phyloP scores from a whole-genome alignment of 2,888 invertebrate genomes.

The Dastarcus helophoroides region DNA sequence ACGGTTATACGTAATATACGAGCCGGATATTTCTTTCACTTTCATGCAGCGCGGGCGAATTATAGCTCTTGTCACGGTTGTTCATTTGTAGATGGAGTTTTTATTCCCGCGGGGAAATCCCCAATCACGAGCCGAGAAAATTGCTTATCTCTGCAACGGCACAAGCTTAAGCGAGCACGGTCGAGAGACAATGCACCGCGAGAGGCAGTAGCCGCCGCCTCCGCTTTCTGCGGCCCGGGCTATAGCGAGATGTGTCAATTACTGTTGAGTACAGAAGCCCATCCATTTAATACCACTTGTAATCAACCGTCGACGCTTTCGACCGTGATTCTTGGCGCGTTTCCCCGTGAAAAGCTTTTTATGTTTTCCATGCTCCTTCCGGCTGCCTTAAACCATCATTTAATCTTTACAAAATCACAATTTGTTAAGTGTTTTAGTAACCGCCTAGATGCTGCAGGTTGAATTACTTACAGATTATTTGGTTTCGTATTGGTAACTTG shows the following conservation, averaged over 20 bases:
- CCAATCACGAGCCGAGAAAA: slow-evolving; percentile 60
- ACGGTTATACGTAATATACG: no score
- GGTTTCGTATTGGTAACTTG: no score
- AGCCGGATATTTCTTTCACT: no score
- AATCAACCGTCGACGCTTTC: slow-evolving; percentile 25
- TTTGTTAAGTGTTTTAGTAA: no score
- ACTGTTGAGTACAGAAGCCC: slow-evolving; percentile 24
- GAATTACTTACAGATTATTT: no score
- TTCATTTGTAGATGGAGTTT: slow-evolving; percentile 62
- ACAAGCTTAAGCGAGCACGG: slow-evolving; percentile 16
- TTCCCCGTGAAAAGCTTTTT: no score
- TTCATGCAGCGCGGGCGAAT: slow-evolving; percentile 43
- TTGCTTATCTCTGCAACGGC: slow-evolving; percentile 45
- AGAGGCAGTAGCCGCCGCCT: no score
- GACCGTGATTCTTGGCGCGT: no score
- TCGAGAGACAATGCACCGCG: slow-evolving; percentile 23
- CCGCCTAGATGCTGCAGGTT: no score
- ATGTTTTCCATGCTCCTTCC: no score
- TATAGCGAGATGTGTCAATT: slow-evolving; percentile 32
- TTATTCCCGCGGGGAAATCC: slow-evolving; percentile 51
- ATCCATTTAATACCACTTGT: slow-evolving; percentile 29
- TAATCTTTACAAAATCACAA: no score
- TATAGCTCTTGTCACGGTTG: slow-evolving; percentile 60
- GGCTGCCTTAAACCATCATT: no score
- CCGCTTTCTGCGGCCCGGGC: slow-evolving; percentile 19